phyloP scores from a whole-genome alignment of 2,113 vertebrate species.

The Atractosteus spatula region DNA sequence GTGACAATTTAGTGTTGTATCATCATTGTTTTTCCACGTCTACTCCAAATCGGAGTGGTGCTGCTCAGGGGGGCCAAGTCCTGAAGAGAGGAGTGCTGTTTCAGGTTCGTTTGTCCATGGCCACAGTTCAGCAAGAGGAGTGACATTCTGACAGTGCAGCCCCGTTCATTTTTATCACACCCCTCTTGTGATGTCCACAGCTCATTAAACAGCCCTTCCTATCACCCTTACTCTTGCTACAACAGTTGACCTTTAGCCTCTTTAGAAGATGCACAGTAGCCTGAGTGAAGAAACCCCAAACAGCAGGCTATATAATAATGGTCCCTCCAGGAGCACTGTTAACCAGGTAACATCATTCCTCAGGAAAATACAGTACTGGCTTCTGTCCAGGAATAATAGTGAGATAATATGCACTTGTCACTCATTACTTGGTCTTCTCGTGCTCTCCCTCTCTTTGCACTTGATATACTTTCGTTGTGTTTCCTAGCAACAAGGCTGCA shows the following conservation, averaged over 20 bases:
- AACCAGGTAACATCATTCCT: neutral
- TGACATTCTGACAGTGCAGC: slow-evolving; percentile 25
- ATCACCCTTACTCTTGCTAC: slow-evolving; percentile 12
- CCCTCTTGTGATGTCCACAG: neutral
- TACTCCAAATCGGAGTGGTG: too few species aligned
- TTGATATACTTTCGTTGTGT: neutral
- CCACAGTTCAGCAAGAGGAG: slow-evolving; percentile 17
- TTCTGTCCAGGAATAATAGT: neutral
- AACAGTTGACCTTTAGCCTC: neutral
- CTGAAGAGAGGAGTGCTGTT: neutral
- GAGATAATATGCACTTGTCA: neutral
- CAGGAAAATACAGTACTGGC: neutral
- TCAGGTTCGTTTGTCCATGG: slow-evolving; percentile 37
- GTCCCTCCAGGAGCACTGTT: neutral
- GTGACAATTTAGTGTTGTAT: too few species aligned
- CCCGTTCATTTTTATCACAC: slow-evolving; percentile 16
- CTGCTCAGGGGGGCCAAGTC: too few species aligned
- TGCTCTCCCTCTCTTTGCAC: neutral
- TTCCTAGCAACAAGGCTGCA: slow-evolving; percentile 9
- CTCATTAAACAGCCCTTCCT: slow-evolving; percentile 17
- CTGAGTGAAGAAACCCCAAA: neutral
- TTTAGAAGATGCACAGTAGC: neutral
- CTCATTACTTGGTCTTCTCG: neutral
- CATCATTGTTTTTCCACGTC: too few species aligned
- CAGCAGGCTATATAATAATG: neutral